Evolutionary conservation across 2,888 invertebrate genomes (phyloP), one percentile per base, ranked within the genome.

Genomic region (Heliconius cydno): DNA sequence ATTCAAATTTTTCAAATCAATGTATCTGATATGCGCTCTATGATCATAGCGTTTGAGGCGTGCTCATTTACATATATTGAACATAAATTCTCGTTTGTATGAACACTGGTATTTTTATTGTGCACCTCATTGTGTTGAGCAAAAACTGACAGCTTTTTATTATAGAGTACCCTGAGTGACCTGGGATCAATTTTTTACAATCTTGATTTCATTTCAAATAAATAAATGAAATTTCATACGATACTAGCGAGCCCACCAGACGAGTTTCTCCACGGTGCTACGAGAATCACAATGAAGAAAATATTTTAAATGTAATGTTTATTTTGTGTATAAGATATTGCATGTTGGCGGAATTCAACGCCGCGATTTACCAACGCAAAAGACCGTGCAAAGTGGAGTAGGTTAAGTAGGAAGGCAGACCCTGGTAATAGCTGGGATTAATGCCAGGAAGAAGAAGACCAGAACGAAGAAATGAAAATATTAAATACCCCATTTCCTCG

Each of bases 81-180:
- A 90, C 93, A 93, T 95, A 94, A 94, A 94, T 95, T 93, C 94
- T 94, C 93, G 94, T 94, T 94, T 94, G 94, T 93, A 94, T 92
- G 94, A 92, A 93, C 92, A 89, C 90, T 93, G 93, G 92, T 94
- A 94, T 92, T 94, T 94, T 94, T 95, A 95, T 94, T 94, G 93
- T 94, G 89, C 89, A 89, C 90, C 89, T 89, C 91, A 91, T 89
- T 91, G 90, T 90, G 86, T 79, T 86, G 85, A 88, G 91, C 90
- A 92, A 94, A 94, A 89, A 91, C 89, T 89, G 89, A 87, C 90
- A 88, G 89, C 87, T 90, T 92, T 91, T 91, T 90, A 88, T 91
- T 90, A 84, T 89, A 86, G 88, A 88, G 87, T 88, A 89, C 88
- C 88, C 89, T 88, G 83, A 85, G 87, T 86, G 88, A 85, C 90